A percentile compares a stretch with the other conserved stretches of the same genome.
phyloP scores from a whole-genome alignment of 2,888 invertebrate species.

The Agrotis puta region DNA sequence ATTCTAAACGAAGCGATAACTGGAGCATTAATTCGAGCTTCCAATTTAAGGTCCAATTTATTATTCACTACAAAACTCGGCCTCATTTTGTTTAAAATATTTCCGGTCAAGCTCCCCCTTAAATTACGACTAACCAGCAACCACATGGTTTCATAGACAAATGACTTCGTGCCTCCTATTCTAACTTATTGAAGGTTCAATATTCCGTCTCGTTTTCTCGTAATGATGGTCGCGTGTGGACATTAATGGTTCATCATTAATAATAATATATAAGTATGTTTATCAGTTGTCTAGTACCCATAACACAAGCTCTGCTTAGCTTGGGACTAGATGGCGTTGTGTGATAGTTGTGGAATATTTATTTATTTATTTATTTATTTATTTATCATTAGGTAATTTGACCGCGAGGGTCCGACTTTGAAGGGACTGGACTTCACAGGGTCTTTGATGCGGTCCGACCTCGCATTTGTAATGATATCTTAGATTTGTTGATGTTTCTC shows the following conservation, averaged over 20 bases:
- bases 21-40: slow-evolving; percentile 33
- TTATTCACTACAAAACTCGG: slow-evolving; percentile 57
- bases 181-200: slow-evolving; percentile 22
- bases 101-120: slow-evolving; percentile 46
- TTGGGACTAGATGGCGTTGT: no score
- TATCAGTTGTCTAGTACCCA: no score
- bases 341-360: no score
- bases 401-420: slow-evolving; percentile 65
- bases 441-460: slow-evolving; percentile 58
- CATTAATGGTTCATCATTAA: slow-evolving; percentile 70
- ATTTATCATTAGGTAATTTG: slow-evolving; percentile 77
- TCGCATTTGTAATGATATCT: slow-evolving; percentile 58
- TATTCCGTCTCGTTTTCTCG: slow-evolving; percentile 50
- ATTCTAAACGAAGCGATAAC: slow-evolving; percentile 12
- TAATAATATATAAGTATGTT: no score
- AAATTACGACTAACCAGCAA: slow-evolving; percentile 29
- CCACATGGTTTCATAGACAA: slow-evolving; percentile 51
- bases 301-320: no score
- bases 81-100: slow-evolving; percentile 60
- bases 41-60: slow-evolving; percentile 52
- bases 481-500: slow-evolving; percentile 49
- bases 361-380: no score
- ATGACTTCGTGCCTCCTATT: slow-evolving; percentile 47
- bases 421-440: slow-evolving; percentile 39
- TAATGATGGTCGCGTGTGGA: slow-evolving; percentile 68